Base-by-base conservation (phyloP, 2,113 vertebrate species). In the Leiothrix lutea region DNA sequence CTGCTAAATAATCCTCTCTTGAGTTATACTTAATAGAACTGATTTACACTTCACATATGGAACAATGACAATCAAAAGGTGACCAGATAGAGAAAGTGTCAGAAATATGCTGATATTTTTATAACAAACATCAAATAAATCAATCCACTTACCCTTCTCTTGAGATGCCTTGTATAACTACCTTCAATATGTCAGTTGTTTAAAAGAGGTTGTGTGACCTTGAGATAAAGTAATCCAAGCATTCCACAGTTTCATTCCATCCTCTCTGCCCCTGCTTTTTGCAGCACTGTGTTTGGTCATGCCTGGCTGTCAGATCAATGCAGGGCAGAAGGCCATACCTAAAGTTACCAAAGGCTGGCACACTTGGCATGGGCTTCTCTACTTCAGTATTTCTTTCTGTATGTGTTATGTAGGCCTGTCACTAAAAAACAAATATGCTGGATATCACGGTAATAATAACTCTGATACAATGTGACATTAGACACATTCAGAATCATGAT, bases 111-210 rank as follows among this genome's bases (percentile, higher is more conserved):
- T 38, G 13, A 24, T 36, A 58, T 61, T 73, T 94, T 9, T 42
- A 54, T 50, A 90, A 19, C 1, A 14, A 50, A n/a, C 33, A 60
- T 51, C 26, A 45, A 29, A 45, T 51, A 57, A 40, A 45, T 35
- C 60, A 62, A 25, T 71, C 5, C 36, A 44, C 17, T 86, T 60
- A 48, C 12, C 4, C n/a, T 80, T 88, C 51, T 82, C 57, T 81
- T 90, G 33, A 61, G 35, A 88, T 80, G 53, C 9, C 85, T 50
- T 65, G 61, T 50, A 70, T n/a, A 96, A 35, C 19, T 78, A 31
- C 69, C 21, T 75, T 88, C 31, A 53, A 2, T 20, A 33, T 29
- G 15, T 16, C 24, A 77, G 14, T 21, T 54, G 5, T 29, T 78
- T 65, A 28, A 69, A 95, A 67, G 14, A 57, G 83, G 6, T 5